Evolutionary conservation across 1,140 invertebrate species (phyloP).

Genomic region (Caenorhabditis briggsae): DNA sequence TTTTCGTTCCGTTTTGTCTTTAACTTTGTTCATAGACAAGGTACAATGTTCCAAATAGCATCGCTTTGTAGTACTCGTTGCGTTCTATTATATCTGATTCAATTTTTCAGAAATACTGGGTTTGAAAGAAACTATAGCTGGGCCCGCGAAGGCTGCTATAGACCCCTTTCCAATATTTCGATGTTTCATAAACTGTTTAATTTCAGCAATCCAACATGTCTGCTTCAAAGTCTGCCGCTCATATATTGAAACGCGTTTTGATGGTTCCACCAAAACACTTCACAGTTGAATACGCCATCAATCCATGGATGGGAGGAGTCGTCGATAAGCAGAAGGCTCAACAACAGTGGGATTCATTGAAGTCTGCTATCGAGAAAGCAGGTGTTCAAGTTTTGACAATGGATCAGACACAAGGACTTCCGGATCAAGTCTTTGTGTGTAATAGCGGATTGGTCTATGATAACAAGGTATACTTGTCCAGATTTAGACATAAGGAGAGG

Average conservation of each 20-base stretch:
- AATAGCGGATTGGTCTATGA: conserved; percentile 72
- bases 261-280: conserved; percentile 78
- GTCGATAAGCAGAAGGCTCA: conserved; percentile 72
- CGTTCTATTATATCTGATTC: too few species aligned
- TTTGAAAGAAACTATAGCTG: too few species aligned
- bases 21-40: too few species aligned
- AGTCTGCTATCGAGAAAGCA: conserved; percentile 73
- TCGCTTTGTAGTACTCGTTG: too few species aligned
- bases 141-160: too few species aligned
- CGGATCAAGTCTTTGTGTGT: conserved; percentile 77
- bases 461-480: conserved; percentile 75
- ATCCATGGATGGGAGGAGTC: conserved; percentile 77
- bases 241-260: conserved; percentile 70
- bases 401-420: conserved; percentile 72
- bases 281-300: conserved; percentile 76
- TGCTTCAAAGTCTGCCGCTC: conserved; percentile 17
- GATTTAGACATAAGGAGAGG: conserved; percentile 75
- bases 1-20: too few species aligned
- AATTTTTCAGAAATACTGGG: too few species aligned
- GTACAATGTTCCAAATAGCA: too few species aligned
- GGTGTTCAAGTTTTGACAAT: conserved; percentile 75
- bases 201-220: not conserved
- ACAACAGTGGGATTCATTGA: conserved; percentile 73
- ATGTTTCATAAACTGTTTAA: too few species aligned
- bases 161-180: too few species aligned